These are phyloP conservation scores for Nematopogon swammerdamellus DNA, from an alignment of 2,888 invertebrate species.

Conservation along the genomic window DNA sequence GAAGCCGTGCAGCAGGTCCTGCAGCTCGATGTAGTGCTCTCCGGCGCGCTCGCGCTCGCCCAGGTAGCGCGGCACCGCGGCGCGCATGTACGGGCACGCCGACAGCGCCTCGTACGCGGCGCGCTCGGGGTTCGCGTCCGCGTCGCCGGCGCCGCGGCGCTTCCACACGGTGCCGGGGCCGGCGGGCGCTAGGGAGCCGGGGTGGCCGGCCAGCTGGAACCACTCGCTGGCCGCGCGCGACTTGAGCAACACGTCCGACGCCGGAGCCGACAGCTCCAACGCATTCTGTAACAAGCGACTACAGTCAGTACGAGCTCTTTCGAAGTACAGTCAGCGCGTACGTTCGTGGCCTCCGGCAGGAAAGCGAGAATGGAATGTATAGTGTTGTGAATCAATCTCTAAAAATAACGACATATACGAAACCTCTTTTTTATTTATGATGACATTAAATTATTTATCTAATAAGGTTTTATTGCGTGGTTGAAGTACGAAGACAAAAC, in stretches of 20 bases:
- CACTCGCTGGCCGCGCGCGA: slow-evolving; percentile 62
- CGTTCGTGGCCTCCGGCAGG: too few relatives aligned
- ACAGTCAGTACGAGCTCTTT: too few relatives aligned
- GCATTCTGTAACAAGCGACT: slow-evolving; percentile 71
- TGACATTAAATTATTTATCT: too few relatives aligned
- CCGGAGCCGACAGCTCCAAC: slow-evolving; percentile 84
- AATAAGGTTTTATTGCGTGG: too few relatives aligned
- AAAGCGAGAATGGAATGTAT: too few relatives aligned
- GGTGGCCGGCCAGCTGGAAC: slow-evolving; percentile 93
- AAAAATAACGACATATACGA: too few relatives aligned
- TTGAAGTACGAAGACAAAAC: too few relatives aligned
- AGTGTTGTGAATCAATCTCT: too few relatives aligned
- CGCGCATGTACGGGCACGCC: slow-evolving; percentile 66
- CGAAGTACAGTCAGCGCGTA: too few relatives aligned
- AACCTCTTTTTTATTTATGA: too few relatives aligned
- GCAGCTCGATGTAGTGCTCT: slow-evolving; percentile 89
- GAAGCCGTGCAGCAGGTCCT: slow-evolving; percentile 90
- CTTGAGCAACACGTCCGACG: too few relatives aligned
- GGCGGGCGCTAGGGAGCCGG: slow-evolving; percentile 89
- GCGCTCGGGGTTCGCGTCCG: slow-evolving; percentile 68
- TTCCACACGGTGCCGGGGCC: slow-evolving; percentile 94
- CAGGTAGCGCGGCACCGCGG: slow-evolving; percentile 81
- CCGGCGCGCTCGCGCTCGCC: slow-evolving; percentile 76
- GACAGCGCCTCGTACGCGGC: slow-evolving; percentile 77
- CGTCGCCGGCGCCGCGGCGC: slow-evolving; percentile 70